Evolutionary conservation across 2,888 invertebrate species (phyloP).

Genomic region (Antheraea assamensis): DNA sequence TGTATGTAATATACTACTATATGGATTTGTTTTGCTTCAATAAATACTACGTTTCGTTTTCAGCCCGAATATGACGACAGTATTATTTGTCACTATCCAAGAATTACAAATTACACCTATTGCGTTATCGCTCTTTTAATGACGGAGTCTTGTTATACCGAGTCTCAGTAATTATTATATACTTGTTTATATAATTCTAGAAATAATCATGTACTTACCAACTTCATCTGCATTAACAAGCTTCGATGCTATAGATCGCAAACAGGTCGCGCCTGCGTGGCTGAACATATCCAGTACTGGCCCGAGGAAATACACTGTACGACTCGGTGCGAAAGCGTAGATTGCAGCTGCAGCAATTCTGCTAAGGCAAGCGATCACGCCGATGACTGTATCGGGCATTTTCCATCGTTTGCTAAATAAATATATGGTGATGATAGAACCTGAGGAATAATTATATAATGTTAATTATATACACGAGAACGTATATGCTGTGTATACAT

Average conservation of each 20-base stretch:
- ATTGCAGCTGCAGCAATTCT: conserved; percentile 76
- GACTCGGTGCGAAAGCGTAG: conserved; percentile 74
- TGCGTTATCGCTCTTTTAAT: background rate
- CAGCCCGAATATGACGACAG: too few relatives aligned
- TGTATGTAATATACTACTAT: too few relatives aligned
- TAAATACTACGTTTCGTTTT: too few relatives aligned
- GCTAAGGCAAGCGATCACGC: conserved; percentile 77
- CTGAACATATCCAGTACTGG: conserved; percentile 81
- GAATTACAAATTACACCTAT: background rate
- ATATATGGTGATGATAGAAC: conserved; percentile 79
- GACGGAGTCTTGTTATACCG: background rate
- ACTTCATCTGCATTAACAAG: conserved; percentile 81
- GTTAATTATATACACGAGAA: conserved; percentile 25
- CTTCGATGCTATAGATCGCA: conserved; percentile 82
- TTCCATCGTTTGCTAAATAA: conserved; percentile 77
- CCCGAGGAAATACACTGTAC: conserved; percentile 77
- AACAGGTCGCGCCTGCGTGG: conserved; percentile 80
- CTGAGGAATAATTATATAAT: conserved; percentile 42
- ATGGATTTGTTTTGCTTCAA: too few relatives aligned
- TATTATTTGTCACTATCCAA: too few relatives aligned
- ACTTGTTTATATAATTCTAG: background rate
- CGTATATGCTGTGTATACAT: conserved; percentile 25
- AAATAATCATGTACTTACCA: conserved; percentile 56
- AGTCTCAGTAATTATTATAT: background rate
- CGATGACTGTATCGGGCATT: conserved; percentile 77